Percentiles rank a stretch among this genome's conserved stretches.
These are phyloP conservation scores for Sorex araneus DNA, from an alignment of 2,113 vertebrate genomes.

Conservation along the genomic window DNA sequence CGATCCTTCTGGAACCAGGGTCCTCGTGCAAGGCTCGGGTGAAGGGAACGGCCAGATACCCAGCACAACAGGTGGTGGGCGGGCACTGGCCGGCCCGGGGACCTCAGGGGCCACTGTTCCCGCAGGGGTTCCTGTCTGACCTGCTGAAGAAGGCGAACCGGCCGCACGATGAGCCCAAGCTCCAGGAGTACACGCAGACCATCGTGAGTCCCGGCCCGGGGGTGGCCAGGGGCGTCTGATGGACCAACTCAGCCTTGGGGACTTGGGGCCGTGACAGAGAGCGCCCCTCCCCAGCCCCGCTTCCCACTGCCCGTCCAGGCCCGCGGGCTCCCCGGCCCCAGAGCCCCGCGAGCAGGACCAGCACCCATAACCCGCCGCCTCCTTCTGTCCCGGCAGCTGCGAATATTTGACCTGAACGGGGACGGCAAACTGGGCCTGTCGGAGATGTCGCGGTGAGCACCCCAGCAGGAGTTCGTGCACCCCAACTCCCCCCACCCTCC, in stretches of 20 bases:
- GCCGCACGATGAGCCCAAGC: constrained; percentile 95
- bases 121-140: constrained; percentile 96
- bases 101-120: constrained; percentile 59
- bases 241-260: no score
- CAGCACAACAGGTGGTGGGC: no score
- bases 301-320: no score
- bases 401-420: constrained; percentile 96
- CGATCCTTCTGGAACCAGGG: background rate
- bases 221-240: no score
- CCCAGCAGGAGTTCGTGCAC: background rate
- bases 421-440: constrained; percentile 97
- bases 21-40: background rate
- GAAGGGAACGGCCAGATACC: background rate
- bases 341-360: no score
- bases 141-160: constrained; percentile 97
- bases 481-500: background rate
- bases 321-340: no score
- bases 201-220: constrained; percentile 91
- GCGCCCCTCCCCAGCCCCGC: no score
- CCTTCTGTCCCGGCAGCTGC: constrained; percentile 90
- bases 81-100: background rate
- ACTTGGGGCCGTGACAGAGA: no score
- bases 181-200: constrained; percentile 97
- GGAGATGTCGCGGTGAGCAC: constrained; percentile 96
- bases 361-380: no score